Conservation (phyloP, 2,888 invertebrate species). For the Rotaria macrura region DNA sequence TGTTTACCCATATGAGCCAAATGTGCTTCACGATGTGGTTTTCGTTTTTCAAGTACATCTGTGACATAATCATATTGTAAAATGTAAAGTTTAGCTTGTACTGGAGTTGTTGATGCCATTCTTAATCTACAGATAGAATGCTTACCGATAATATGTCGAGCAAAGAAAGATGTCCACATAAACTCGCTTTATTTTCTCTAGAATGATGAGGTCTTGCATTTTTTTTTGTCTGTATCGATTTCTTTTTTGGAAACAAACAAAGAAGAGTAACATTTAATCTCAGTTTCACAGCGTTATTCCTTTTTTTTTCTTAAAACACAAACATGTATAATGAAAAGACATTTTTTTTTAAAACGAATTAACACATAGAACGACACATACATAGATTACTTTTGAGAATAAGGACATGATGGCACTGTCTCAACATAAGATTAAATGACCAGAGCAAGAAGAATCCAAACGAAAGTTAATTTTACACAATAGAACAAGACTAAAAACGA, state of each 20-base stretch:
- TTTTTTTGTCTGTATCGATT: not conserved
- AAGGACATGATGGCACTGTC: not conserved
- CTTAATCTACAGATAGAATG: not conserved
- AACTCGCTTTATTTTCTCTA: not conserved
- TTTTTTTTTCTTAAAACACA: not conserved
- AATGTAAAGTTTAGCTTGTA: not conserved
- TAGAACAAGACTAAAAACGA: not conserved
- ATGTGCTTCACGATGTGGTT: slow-evolving; percentile 2
- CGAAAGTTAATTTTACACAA: not conserved
- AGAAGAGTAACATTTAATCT: not conserved
- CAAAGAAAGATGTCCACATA: not conserved
- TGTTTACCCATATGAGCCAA: not conserved
- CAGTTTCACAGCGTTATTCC: not conserved
- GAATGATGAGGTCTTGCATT: not conserved
- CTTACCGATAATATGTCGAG: not conserved
- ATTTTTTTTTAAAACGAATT: not conserved
- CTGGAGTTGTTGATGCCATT: not conserved
- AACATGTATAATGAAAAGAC: not conserved
- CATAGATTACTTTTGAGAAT: not conserved
- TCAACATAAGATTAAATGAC: not conserved
- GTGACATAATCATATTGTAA: not conserved
- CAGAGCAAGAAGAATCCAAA: not conserved
- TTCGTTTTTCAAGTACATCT: not conserved
- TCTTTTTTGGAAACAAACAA: not conserved
- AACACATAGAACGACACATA: not conserved